Conservation (phyloP, 2,888 invertebrate species). For the Pheosia gnoma region DNA sequence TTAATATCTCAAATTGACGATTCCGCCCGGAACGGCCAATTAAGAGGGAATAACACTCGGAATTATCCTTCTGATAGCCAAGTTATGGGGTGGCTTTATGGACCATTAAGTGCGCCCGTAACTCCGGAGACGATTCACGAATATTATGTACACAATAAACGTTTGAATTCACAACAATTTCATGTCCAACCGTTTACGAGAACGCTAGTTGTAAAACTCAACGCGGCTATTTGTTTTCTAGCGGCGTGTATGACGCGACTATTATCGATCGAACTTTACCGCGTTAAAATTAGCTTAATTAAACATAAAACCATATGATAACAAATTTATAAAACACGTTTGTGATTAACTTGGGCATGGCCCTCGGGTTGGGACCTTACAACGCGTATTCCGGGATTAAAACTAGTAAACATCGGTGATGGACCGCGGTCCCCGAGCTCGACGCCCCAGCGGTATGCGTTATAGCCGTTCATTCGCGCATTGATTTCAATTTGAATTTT, state of each 20-base stretch:
- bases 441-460: slow-evolving; percentile 22
- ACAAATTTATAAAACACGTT: slow-evolving; percentile 14
- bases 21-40: slow-evolving; percentile 81
- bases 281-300: slow-evolving; percentile 24
- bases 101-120: slow-evolving; percentile 68
- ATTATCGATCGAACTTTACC: slow-evolving; percentile 13
- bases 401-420: slow-evolving; percentile 28
- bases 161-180: slow-evolving; percentile 49
- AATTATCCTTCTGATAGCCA: slow-evolving; percentile 77
- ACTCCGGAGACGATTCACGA: slow-evolving; percentile 55
- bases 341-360: slow-evolving; percentile 24
- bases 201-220: slow-evolving; percentile 31
- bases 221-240: slow-evolving; percentile 35
- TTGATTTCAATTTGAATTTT: slow-evolving; percentile 85
- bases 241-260: slow-evolving; percentile 37
- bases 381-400: slow-evolving; percentile 33
- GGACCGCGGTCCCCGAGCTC: slow-evolving; percentile 13
- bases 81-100: slow-evolving; percentile 82
- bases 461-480: slow-evolving; percentile 71
- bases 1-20: slow-evolving; percentile 83
- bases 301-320: slow-evolving; percentile 19
- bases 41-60: slow-evolving; percentile 80
- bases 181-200: slow-evolving; percentile 33
- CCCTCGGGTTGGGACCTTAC: slow-evolving; percentile 10
- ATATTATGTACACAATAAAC: slow-evolving; percentile 55